phyloP scores from a whole-genome alignment of 2,888 invertebrate genomes.

The Mantis religiosa region DNA sequence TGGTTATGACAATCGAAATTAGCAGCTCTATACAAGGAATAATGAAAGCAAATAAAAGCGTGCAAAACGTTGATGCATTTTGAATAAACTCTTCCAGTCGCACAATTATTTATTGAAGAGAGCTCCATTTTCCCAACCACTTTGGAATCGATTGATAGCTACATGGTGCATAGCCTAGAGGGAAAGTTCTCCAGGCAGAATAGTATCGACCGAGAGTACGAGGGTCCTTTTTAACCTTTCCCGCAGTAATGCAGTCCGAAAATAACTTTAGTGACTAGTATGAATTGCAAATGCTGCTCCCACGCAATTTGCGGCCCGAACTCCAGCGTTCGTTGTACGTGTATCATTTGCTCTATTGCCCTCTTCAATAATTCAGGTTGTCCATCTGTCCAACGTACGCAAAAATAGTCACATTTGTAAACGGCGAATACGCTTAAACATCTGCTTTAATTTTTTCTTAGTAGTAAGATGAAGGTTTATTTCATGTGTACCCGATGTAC shows the following conservation, averaged over 20 bases:
- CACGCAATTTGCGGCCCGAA: neutral
- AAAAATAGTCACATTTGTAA: neutral
- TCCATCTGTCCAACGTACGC: neutral
- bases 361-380: neutral
- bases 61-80: neutral
- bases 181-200: neutral
- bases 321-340: neutral
- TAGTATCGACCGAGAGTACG: neutral
- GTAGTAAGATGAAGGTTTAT: too few relatives aligned
- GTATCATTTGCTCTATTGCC: neutral
- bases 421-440: neutral
- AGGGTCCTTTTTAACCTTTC: neutral
- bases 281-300: neutral
- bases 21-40: neutral
- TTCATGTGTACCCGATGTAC: too few relatives aligned
- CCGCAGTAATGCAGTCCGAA: neutral
- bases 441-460: too few relatives aligned
- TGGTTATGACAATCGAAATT: neutral
- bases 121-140: neutral
- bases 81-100: neutral
- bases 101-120: neutral
- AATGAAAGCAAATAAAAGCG: neutral
- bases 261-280: neutral
- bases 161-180: neutral
- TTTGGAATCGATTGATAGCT: neutral